These are phyloP conservation scores for Apeira syringaria DNA, from an alignment of 2,888 invertebrate species.

Conservation along the genomic window DNA sequence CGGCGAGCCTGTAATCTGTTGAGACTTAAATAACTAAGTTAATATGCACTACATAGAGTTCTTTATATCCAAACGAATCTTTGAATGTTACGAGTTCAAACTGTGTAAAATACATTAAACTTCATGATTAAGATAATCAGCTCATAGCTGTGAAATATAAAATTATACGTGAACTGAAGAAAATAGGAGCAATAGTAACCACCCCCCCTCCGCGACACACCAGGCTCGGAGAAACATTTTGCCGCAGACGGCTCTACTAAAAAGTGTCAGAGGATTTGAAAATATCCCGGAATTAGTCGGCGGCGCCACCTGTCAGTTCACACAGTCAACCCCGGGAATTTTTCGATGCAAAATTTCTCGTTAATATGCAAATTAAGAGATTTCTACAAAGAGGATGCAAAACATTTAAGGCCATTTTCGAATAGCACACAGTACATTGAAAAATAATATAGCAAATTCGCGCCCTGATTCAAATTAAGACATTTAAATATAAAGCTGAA, in stretches of 20 bases:
- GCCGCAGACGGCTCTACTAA: too few species aligned
- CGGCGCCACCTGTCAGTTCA: conserved; percentile 69
- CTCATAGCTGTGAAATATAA: too few species aligned
- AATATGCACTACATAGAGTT: too few species aligned
- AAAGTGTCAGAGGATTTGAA: conserved; percentile 46
- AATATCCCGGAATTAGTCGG: conserved; percentile 60
- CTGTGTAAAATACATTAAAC: too few species aligned
- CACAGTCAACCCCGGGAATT: conserved; percentile 70
- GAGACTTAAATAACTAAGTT: conserved; percentile 25
- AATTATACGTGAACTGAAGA: too few species aligned
- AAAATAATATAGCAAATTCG: conserved; percentile 66
- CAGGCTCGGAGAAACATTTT: too few species aligned
- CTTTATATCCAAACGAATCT: too few species aligned
- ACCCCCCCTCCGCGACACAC: too few species aligned
- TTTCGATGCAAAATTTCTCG: conserved; percentile 81
- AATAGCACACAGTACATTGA: conserved; percentile 52
- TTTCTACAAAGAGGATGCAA: conserved; percentile 67
- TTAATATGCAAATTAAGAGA: conserved; percentile 81
- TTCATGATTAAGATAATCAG: too few species aligned
- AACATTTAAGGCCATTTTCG: conserved; percentile 68
- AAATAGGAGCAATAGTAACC: too few species aligned
- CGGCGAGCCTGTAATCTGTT: conserved; percentile 21
- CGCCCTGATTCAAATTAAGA: conserved; percentile 64
- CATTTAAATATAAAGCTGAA: too few species aligned
- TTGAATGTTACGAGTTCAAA: too few species aligned